Evolutionary conservation across 2,113 vertebrate species (phyloP).

Genomic region (Heterotis niloticus): DNA sequence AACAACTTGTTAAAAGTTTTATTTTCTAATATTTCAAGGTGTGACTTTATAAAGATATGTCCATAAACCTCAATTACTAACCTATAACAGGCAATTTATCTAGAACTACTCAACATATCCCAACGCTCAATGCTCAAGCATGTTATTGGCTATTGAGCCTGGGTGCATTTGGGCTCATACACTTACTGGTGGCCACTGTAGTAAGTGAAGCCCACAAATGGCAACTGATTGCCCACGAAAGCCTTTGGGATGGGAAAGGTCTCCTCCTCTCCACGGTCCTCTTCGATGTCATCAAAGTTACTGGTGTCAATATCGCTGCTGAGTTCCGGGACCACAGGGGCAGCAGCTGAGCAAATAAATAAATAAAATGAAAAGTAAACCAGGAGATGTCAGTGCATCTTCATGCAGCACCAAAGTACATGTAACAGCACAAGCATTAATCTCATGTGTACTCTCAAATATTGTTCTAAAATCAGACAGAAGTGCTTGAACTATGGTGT

Average conservation of each 20-base stretch:
- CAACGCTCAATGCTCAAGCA: neutral
- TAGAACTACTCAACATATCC: neutral
- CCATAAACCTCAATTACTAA: too few species aligned
- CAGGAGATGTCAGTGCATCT: neutral
- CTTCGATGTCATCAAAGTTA: slow-evolving; percentile 97
- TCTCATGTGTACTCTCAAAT: too few species aligned
- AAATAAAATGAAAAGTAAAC: too few species aligned
- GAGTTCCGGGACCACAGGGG: slow-evolving; percentile 94
- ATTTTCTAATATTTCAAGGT: too few species aligned
- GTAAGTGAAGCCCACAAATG: slow-evolving; percentile 97
- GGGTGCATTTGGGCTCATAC: neutral
- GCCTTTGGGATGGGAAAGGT: slow-evolving; percentile 98
- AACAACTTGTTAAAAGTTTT: too few species aligned
- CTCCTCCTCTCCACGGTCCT: slow-evolving; percentile 95
- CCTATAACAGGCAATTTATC: too few species aligned
- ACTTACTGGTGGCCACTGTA: slow-evolving; percentile 91
- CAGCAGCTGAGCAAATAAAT: slow-evolving; percentile 72
- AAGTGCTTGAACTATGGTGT: too few species aligned
- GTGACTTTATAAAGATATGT: too few species aligned
- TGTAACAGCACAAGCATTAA: too few species aligned
- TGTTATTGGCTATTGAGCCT: neutral
- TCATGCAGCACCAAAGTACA: neutral
- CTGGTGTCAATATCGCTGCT: slow-evolving; percentile 98
- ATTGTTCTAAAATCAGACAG: too few species aligned
- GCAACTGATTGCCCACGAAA: slow-evolving; percentile 96